These are phyloP conservation scores for Spea multiplicata DNA, from an alignment of 2,113 vertebrate genomes.

Conservation along the genomic window DNA sequence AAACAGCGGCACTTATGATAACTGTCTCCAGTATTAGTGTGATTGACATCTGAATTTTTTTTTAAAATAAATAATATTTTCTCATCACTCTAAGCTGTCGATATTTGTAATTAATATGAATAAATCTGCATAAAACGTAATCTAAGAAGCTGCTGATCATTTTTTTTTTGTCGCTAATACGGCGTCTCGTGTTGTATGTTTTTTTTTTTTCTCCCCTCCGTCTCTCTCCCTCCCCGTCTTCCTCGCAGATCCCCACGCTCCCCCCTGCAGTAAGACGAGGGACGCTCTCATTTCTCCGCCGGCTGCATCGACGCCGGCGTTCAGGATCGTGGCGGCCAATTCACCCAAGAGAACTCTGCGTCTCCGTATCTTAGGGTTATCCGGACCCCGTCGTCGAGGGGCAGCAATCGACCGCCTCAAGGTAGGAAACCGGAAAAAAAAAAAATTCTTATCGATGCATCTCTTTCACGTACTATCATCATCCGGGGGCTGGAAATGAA, in stretches of 20 bases:
- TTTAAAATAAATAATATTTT: too few relatives aligned
- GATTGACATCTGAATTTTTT: too few relatives aligned
- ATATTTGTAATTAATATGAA: too few relatives aligned
- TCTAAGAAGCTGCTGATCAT: too few relatives aligned
- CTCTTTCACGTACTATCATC: not conserved
- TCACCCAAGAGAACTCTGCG: conserved; percentile 9
- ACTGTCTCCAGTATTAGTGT: too few relatives aligned
- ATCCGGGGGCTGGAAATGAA: not conserved
- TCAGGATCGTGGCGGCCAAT: conserved; percentile 10
- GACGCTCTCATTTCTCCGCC: conserved; percentile 13
- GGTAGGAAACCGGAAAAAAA: conserved; percentile 10
- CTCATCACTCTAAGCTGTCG: too few relatives aligned
- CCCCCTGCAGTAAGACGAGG: conserved; percentile 36
- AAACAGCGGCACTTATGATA: too few relatives aligned
- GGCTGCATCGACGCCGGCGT: conserved; percentile 4
- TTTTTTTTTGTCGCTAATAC: too few relatives aligned
- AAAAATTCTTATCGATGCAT: not conserved
- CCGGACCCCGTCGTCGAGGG: not conserved
- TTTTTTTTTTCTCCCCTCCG: conserved; percentile 3
- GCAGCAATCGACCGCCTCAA: conserved; percentile 4
- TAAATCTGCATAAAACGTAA: too few relatives aligned
- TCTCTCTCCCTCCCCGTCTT: conserved; percentile 21
- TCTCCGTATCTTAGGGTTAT: not conserved
- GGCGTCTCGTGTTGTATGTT: too few relatives aligned
- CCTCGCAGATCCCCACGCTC: conserved; percentile 24